Base-by-base conservation (phyloP, 1,140 invertebrate species). In the Atta colombica region DNA sequence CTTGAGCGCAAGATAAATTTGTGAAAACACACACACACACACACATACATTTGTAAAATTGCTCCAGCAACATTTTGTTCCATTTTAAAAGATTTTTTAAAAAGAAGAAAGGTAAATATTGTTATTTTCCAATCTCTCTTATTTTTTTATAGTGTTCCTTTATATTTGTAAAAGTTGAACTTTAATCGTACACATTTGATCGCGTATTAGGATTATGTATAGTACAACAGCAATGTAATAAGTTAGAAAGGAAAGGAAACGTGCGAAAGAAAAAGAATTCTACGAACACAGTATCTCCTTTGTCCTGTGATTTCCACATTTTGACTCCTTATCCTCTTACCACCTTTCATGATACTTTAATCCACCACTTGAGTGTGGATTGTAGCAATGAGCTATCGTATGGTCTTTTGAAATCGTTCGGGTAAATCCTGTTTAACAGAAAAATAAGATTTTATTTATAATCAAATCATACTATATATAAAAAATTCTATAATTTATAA, bases 141-240 rank as follows among this genome's bases (percentile, higher is more conserved):
- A 60, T 49, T 39, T 69, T 5, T 84, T 75, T 39, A 58, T 53
- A 2, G 0, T 61, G 60, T 55, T 53, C 16, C 6, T 45, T 84
- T 18, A 39, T 63, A 10, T 77, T 35, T 28, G 10, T 14, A 35
- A 39, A 21, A 2, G 0, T 10, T 74, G 18, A 49, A 55, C 8
- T 71, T 74, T 74, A 71, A 63, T 84, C 18, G 8, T 18, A n/a
- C 7, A 49, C 14, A 75, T 14, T 49, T 49, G 45, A 28, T 14
- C n/a, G 69, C 7, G 69, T 84, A 84, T 84, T 74, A 75, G 61
- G 55, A 74, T 82, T 18, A 82, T 45, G 55, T 61, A 75, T 55
- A 74, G 16, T 61, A 72, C 35, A 55, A 81, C 25, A 45, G n/a
- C n/a, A 72, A 82, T 60, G 49, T 39, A 16, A 82, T 55, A 49